Percentiles rank a stretch among this genome's conserved stretches.
Evolutionary conservation across 2,113 vertebrate genomes (phyloP).

Genomic region (Corapipo altera): DNA sequence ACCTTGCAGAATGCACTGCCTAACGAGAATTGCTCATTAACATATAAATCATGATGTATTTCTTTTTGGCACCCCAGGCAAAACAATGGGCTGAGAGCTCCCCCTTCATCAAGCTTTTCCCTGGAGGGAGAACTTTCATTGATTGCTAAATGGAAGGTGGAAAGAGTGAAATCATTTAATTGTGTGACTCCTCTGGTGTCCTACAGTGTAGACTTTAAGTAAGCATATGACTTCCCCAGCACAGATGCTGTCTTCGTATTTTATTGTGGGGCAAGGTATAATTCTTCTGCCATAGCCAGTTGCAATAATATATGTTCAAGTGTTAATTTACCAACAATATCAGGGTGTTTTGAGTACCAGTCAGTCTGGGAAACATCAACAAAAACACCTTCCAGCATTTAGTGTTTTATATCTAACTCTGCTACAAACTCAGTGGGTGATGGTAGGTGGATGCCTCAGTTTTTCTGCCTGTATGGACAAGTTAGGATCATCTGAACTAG

Average conservation of each 20-base stretch:
- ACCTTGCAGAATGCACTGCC: conserved; percentile 32
- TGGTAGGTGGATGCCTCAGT: neutral
- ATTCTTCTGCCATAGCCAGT: neutral
- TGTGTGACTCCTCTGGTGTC: neutral
- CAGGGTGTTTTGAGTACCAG: neutral
- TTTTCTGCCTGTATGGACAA: neutral
- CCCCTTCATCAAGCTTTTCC: neutral
- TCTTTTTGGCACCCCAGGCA: conserved; percentile 35
- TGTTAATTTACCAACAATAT: neutral
- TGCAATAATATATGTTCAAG: neutral
- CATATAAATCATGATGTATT: conserved; percentile 58
- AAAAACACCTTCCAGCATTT: neutral
- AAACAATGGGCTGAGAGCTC: neutral
- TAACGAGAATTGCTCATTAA: conserved; percentile 35
- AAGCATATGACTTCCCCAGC: neutral
- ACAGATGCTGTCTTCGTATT: neutral
- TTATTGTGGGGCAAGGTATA: neutral
- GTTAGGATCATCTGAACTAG: neutral
- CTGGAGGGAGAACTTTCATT: conserved; percentile 44
- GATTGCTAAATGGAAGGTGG: conserved; percentile 52
- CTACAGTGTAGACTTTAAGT: neutral
- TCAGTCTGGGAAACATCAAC: neutral
- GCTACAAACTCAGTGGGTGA: rapidly evolving
- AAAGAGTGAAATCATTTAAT: conserved; percentile 14
- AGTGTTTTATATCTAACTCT: neutral